These are phyloP conservation scores for Thamnaconus septentrionalis DNA, from an alignment of 2,113 vertebrate genomes.

Conservation along the genomic window DNA sequence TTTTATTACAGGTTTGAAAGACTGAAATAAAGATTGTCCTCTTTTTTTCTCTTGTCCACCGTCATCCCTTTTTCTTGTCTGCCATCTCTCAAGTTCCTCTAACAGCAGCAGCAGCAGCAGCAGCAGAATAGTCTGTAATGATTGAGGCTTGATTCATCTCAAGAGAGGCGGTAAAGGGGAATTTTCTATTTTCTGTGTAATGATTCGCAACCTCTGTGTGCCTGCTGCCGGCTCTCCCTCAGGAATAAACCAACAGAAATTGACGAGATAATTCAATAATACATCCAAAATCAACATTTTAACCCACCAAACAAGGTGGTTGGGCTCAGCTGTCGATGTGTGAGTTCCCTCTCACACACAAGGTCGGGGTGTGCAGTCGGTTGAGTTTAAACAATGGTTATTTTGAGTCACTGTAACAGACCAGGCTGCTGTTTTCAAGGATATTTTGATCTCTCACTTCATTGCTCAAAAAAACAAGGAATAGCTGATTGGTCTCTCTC, in stretches of 20 bases:
- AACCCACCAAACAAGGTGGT: conserved; percentile 50
- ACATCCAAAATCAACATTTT: conserved; percentile 34
- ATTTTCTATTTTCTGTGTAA: too few species aligned
- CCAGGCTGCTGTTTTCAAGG: neutral
- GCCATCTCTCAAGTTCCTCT: too few species aligned
- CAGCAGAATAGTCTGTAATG: too few species aligned
- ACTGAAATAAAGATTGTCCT: conserved; percentile 70
- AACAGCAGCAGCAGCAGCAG: too few species aligned
- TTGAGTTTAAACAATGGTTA: conserved; percentile 33
- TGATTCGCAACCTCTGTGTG: too few species aligned
- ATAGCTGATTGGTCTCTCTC: conserved; percentile 25
- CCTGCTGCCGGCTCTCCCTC: too few species aligned
- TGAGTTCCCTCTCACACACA: too few species aligned
- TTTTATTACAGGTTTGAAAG: conserved; percentile 62
- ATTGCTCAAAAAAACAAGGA: conserved; percentile 37
- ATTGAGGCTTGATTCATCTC: too few species aligned
- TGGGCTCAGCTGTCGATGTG: conserved; percentile 19
- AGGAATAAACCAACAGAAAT: too few species aligned
- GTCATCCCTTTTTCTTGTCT: neutral
- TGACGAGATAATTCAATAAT: too few species aligned
- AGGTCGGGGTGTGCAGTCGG: conserved; percentile 11
- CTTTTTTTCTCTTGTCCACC: conserved; percentile 42
- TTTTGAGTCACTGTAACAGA: conserved; percentile 12
- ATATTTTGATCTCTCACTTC: conserved; percentile 13
- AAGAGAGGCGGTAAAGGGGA: too few species aligned